Evolutionary conservation across 2,113 vertebrate genomes (phyloP), one percentile per base, ranked within the genome.

Genomic region (Aegotheles bennettii): DNA sequence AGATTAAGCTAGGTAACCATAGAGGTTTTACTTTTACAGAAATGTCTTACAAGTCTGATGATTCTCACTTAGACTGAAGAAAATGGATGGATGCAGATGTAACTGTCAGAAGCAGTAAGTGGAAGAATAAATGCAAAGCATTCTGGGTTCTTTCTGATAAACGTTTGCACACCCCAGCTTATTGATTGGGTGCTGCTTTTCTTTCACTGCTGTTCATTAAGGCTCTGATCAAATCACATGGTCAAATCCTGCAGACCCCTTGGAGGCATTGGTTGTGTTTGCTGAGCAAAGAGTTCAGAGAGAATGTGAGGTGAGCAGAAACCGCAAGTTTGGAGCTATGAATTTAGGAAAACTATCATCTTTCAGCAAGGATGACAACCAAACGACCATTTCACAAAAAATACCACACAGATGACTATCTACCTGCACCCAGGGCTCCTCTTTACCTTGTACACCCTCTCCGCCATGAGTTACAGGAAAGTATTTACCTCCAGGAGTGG

Each of bases 61-160:
- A 26, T 64, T 89, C 84, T 90, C 63, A 67, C 7, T 16, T 13
- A 64, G 36, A 31, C 71, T 64, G 47, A 81, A 84, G 82, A 83
- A 93, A 95, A 95, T 73, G 40, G 53, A 90, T 57, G 43, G 36
- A 78, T 76, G 79, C 88, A 92, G 79, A 97, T 76, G 56, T 81
- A 89, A 88, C 76, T 88, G n/a, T 86, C 76, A 92, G 56, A 54
- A 89, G 40, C 36, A 53, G 40, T 56, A 71, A 94, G 75, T 38
- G 40, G 28, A 86, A 28, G 36, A 79, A 68, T 12, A 94, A 84
- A 81, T 40, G 63, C 75, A 84, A 90, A 89, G 33, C 28, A 75
- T 71, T 84, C 47, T 69, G 64, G 43, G 53, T 53, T 86, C 71
- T 75, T 84, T 71, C 56, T 86, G 71, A 90, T 45, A 75, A 94